A percentile compares a stretch with the other conserved stretches of the same genome.
Conservation (phyloP, 1,140 invertebrate species). For the Brachionus rubens region DNA sequence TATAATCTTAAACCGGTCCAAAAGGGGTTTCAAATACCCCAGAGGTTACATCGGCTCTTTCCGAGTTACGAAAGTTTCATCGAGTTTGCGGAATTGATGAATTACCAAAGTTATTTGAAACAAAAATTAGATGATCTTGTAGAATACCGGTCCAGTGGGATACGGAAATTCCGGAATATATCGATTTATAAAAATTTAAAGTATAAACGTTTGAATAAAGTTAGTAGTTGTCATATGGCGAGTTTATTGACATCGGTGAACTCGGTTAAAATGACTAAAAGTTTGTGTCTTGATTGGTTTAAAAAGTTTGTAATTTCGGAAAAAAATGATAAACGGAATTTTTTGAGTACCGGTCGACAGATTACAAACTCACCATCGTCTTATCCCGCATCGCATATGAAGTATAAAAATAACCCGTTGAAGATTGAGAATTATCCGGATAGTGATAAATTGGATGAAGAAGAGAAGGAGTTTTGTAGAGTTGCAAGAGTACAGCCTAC, state of each 20-base stretch:
- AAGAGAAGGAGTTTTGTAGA: conserved; percentile 40
- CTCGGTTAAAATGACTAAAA: neutral
- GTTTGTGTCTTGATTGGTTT: conserved; percentile 25
- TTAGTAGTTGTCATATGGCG: conserved; percentile 2
- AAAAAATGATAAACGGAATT: neutral
- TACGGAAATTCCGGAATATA: neutral
- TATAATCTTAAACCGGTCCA: conserved; percentile 5
- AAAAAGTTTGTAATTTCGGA: conserved; percentile 43
- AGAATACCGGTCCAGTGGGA: conserved; percentile 29
- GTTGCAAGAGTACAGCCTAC: conserved; percentile 18
- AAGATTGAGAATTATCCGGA: conserved; percentile 43
- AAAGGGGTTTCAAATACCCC: neutral
- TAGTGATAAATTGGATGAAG: conserved; percentile 35
- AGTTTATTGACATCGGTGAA: conserved; percentile 27
- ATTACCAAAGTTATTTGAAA: neutral
- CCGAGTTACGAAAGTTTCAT: neutral
- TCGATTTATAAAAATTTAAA: conserved; percentile 44
- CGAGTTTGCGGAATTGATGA: neutral
- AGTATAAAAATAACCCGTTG: conserved; percentile 31
- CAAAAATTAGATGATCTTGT: conserved; percentile 17
- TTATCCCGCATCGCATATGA: neutral
- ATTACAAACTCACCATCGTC: neutral
- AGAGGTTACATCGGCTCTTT: neutral
- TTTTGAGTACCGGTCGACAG: conserved; percentile 15
- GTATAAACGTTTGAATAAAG: conserved; percentile 25